phyloP scores from a whole-genome alignment of 2,797 vertebrate species.

The Coracias cyanogaster region DNA sequence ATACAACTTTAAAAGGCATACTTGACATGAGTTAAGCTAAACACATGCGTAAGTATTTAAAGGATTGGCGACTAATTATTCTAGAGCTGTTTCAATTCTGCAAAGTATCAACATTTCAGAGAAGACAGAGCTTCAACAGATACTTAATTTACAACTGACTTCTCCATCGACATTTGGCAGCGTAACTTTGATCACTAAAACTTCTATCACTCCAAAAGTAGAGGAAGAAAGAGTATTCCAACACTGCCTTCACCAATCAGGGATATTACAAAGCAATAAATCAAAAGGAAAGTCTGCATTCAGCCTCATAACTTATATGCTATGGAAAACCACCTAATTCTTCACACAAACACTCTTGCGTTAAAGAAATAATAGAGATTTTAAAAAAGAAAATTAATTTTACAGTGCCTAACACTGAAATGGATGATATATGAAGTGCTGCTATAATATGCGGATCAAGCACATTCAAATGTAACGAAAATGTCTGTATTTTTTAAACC shows the following conservation, averaged over 20 bases:
- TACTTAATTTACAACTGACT: slow-evolving; percentile 60
- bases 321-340: slow-evolving; percentile 1
- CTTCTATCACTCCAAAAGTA: slow-evolving; percentile 42
- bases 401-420: neutral
- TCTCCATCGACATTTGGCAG: slow-evolving; percentile 52
- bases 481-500: neutral
- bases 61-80: slow-evolving; percentile 40
- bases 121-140: slow-evolving; percentile 56
- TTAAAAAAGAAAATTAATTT: neutral
- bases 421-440: neutral
- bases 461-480: neutral
- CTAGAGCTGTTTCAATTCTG: slow-evolving; percentile 25
- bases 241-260: slow-evolving; percentile 1
- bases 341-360: neutral
- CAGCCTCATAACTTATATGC: neutral
- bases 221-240: slow-evolving; percentile 50
- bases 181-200: slow-evolving; percentile 44
- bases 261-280: slow-evolving; percentile 35
- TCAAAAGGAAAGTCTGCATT: neutral
- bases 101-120: slow-evolving; percentile 45
- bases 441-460: neutral
- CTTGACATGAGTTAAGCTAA: slow-evolving; percentile 5
- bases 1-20: neutral
- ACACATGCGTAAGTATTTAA: slow-evolving; percentile 66
- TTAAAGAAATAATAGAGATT: neutral